A percentile compares a stretch with the other conserved stretches of the same genome.
These are phyloP conservation scores for Colletes latitarsis DNA, from an alignment of 1,140 invertebrate species.

Conservation along the genomic window DNA sequence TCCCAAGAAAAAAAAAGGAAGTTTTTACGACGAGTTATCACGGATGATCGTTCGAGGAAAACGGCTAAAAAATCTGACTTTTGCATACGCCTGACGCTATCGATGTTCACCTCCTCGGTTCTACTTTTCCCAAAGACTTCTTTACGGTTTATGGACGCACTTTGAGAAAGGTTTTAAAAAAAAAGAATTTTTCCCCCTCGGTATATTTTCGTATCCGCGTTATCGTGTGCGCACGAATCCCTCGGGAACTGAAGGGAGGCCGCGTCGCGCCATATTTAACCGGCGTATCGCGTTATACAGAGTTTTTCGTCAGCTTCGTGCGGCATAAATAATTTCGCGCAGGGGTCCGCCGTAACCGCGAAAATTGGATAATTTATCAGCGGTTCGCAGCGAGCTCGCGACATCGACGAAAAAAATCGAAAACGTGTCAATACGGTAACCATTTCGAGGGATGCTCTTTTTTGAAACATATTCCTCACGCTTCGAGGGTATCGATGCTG, in stretches of 20 bases:
- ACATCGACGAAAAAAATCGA: constrained; percentile 12
- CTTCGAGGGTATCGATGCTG: too few species aligned
- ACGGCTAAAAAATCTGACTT: too few species aligned
- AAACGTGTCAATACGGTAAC: not conserved
- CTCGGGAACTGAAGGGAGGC: not conserved
- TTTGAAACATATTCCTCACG: too few species aligned
- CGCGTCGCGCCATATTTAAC: constrained; percentile 33
- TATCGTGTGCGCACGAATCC: constrained; percentile 15
- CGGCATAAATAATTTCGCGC: constrained; percentile 14
- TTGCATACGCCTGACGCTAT: too few species aligned
- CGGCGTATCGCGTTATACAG: constrained; percentile 17
- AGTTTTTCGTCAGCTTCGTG: constrained; percentile 37
- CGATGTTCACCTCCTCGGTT: too few species aligned
- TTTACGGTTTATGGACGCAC: not conserved
- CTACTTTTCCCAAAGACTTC: too few species aligned
- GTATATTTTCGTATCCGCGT: constrained; percentile 19
- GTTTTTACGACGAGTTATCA: too few species aligned
- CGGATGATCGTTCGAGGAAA: too few species aligned
- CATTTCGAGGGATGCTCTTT: too few species aligned
- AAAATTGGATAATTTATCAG: constrained; percentile 38
- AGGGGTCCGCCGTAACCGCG: not conserved
- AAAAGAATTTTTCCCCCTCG: not conserved
- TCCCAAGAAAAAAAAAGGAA: too few species aligned
- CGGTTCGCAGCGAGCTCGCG: not conserved
- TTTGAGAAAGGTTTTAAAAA: too few species aligned